Conservation (phyloP, 2,113 vertebrate genomes). For the Poeciliopsis occidentalis region DNA sequence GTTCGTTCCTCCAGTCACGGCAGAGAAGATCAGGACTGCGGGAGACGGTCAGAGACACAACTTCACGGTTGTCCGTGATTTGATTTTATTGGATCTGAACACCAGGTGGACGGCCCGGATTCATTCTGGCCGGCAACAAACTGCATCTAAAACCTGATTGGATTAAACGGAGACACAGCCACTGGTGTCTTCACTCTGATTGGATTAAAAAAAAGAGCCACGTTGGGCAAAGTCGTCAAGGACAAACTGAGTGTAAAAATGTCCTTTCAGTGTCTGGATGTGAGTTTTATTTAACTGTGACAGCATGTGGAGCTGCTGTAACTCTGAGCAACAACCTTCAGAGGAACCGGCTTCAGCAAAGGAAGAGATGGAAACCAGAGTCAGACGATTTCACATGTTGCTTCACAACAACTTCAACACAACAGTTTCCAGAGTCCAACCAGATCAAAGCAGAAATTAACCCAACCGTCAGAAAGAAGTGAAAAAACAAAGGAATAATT, state of each 20-base stretch:
- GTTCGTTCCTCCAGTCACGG: not conserved
- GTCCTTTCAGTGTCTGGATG: not conserved
- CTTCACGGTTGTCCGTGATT: conserved; percentile 28
- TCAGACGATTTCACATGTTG: not conserved
- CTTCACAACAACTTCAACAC: too few relatives aligned
- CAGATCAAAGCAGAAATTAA: too few relatives aligned
- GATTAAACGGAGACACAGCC: conserved; percentile 44
- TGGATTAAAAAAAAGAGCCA: conserved; percentile 41
- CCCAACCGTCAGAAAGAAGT: too few relatives aligned
- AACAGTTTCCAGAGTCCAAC: too few relatives aligned
- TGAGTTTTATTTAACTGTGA: not conserved
- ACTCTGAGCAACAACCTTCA: not conserved
- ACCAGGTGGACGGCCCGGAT: conserved; percentile 39
- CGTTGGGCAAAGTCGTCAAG: not conserved
- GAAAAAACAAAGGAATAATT: too few relatives aligned
- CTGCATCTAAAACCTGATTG: conserved; percentile 45
- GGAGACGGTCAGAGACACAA: not conserved
- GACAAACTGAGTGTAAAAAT: conserved; percentile 5
- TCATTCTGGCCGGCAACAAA: conserved; percentile 48
- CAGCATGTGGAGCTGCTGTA: not conserved
- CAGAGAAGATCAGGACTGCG: not conserved
- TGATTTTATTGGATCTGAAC: conserved; percentile 32
- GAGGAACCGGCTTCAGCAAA: not conserved
- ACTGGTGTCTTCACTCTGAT: conserved; percentile 37
- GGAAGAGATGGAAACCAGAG: not conserved